A percentile compares a stretch with the other conserved stretches of the same genome.
These are phyloP conservation scores for Pangasius larnaudii DNA, from an alignment of 2,797 vertebrate genomes.

Conservation along the genomic window DNA sequence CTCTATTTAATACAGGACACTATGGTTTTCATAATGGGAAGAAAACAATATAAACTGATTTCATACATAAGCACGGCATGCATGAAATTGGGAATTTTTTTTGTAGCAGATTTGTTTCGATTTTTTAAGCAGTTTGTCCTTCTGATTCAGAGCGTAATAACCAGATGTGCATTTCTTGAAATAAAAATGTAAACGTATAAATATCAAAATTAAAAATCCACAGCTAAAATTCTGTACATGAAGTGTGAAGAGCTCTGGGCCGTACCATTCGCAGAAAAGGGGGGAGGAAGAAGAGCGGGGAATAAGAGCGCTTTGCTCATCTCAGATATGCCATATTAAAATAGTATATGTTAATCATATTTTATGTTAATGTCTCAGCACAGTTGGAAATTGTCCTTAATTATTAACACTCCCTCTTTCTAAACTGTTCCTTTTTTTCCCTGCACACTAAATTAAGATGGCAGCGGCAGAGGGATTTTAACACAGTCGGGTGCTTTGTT, in stretches of 20 bases:
- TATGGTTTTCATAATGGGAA: not conserved
- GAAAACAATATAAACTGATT: not conserved
- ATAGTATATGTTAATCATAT: conserved; percentile 12
- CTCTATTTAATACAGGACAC: not conserved
- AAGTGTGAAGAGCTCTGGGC: not conserved
- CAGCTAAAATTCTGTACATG: not conserved
- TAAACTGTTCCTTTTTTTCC: not conserved
- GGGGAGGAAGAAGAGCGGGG: not conserved
- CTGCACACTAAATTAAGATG: conserved; percentile 3
- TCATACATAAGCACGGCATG: not conserved
- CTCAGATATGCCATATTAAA: not conserved
- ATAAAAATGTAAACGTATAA: not conserved
- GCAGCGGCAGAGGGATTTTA: conserved; percentile 28
- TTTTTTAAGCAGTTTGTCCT: not conserved
- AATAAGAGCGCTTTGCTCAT: not conserved
- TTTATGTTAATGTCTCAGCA: conserved; percentile 13
- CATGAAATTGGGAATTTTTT: not conserved
- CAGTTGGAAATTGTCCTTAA: conserved; percentile 14
- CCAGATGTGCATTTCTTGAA: not conserved
- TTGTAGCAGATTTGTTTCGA: not conserved
- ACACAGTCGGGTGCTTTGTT: conserved; percentile 31
- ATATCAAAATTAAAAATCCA: conserved; percentile 11
- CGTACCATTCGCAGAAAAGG: not conserved
- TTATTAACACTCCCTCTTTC: not conserved
- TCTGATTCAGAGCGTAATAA: not conserved